Evolutionary conservation across 2,797 vertebrate genomes (phyloP), one percentile per base, ranked within the genome.

Genomic region (Rhinella marina): DNA sequence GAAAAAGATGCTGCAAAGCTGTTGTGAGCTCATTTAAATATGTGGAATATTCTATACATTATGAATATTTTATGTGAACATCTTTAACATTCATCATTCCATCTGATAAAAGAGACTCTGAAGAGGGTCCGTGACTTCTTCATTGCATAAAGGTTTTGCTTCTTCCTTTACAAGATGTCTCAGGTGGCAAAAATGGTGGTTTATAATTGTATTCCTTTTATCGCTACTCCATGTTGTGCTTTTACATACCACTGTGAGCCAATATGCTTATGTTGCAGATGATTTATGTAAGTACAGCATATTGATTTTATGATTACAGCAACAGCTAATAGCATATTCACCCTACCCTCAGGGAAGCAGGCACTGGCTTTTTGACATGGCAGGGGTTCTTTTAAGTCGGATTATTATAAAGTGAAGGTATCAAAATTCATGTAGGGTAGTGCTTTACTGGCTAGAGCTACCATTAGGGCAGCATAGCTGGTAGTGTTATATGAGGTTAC

Each of bases 71-170:
- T 81, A 88, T 88, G 78, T 19, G 56, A 70, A 81, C 79, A 76
- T 86, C 27, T 80, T 84, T 88, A 82, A 64, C 78, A 86, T 88
- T 88, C 79, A 88, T 88, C 81, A 88, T 88, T 88, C 88, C 86
- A 82, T 86, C 83, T 86, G 88, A 88, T 86, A 88, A 81, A 82
- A 75, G 76, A 62, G 57, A 75, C 87, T 88, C 62, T 57, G 88
- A 72, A 86, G 88, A 72, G 77, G 82, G 59, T 41, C 78, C 27
- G 84, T 57, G 76, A 77, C 79, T 82, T 88, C 17, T 76, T 81
- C 70, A 82, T 77, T 61, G 68, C 61, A 78, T 56, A 76, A 84
- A 83, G 81, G 29, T 78, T 88, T 85, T 68, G 17, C 29, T 77
- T 82, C 81, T 27, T 64, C 75, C 25, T 84, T 81, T 85, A 82